Evolutionary conservation across 1,140 invertebrate species (phyloP).

Genomic region (Anoplophora glabripennis): DNA sequence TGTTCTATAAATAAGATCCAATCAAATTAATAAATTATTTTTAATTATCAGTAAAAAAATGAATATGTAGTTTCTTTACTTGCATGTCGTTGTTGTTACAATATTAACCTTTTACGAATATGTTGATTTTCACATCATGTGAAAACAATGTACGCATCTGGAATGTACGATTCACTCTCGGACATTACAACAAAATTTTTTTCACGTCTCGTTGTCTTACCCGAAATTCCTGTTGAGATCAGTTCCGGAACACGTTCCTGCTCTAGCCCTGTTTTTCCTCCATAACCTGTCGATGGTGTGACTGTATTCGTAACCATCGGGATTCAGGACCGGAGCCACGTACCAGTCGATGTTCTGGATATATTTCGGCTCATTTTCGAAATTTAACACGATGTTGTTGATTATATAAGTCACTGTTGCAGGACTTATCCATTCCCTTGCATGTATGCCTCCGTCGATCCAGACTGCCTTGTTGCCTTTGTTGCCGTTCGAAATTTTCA

Average conservation of each 20-base stretch:
- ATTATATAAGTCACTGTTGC: constrained; percentile 81
- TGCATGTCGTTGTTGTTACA: no score
- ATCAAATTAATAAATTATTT: no score
- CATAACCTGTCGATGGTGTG: constrained; percentile 73
- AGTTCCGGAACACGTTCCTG: constrained; percentile 64
- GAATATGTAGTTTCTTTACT: no score
- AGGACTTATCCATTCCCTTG: constrained; percentile 88
- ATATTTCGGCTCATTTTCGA: constrained; percentile 63
- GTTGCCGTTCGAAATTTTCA: constrained; percentile 66
- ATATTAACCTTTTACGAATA: no score
- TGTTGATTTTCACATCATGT: no score
- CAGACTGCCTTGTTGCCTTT: constrained; percentile 60
- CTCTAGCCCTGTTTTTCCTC: constrained; percentile 73
- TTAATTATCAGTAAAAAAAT: no score
- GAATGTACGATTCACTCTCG: no score
- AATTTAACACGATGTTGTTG: constrained; percentile 73
- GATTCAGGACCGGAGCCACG: constrained; percentile 77
- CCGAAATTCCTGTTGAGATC: constrained; percentile 83
- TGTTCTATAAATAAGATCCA: no score
- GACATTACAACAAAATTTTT: neutral
- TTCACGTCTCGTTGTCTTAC: no score
- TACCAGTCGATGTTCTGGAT: constrained; percentile 81
- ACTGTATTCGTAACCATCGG: constrained; percentile 84
- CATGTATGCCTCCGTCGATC: constrained; percentile 79
- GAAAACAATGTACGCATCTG: no score